Conservation (phyloP, 2,797 vertebrate genomes). For the Syncerus caffer region DNA sequence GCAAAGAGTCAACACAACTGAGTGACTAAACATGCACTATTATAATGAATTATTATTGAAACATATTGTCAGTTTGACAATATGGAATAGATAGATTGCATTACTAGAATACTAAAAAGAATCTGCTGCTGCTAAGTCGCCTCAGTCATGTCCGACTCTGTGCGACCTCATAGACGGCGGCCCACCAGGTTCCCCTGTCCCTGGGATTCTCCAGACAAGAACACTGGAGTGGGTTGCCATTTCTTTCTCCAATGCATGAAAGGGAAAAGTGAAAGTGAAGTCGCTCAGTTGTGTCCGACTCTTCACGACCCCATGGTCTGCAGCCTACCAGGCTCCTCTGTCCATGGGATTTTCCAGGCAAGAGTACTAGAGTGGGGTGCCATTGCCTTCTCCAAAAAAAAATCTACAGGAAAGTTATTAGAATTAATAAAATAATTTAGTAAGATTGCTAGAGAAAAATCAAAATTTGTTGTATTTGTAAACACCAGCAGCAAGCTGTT, state of each 20-base stretch:
- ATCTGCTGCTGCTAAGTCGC: not conserved
- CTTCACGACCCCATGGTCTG: too few species aligned
- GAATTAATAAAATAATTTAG: not conserved
- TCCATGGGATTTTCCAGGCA: too few species aligned
- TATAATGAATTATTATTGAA: slow-evolving; percentile 13
- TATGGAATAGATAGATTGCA: not conserved
- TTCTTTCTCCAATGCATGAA: too few species aligned
- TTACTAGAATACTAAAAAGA: not conserved
- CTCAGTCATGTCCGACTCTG: too few species aligned
- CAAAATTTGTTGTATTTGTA: not conserved
- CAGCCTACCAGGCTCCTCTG: too few species aligned
- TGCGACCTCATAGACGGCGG: too few species aligned
- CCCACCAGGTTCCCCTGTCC: too few species aligned
- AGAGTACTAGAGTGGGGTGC: too few species aligned
- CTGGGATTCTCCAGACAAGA: too few species aligned
- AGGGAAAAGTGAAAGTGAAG: too few species aligned
- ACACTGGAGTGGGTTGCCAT: too few species aligned
- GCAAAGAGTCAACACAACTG: not conserved
- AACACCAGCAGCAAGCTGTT: not conserved
- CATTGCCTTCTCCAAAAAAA: not conserved
- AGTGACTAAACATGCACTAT: not conserved
- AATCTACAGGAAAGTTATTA: not conserved
- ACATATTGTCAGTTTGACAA: not conserved
- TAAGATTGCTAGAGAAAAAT: not conserved
- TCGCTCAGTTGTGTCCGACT: too few species aligned